Conservation (phyloP, 2,888 invertebrate species). For the Lacanobia wlatinum region DNA sequence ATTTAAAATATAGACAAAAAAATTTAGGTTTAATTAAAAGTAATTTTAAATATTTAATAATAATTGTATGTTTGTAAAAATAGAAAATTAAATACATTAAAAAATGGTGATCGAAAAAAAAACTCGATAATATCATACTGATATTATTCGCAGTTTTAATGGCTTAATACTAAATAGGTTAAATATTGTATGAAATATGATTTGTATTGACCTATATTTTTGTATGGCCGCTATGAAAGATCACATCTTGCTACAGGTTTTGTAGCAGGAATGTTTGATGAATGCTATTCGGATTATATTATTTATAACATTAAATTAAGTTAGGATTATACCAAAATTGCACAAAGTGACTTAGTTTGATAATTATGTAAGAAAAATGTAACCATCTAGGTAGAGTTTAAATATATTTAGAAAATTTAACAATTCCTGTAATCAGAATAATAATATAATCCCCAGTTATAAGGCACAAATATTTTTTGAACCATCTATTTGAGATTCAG, state of each 20-base stretch:
- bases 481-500: background rate
- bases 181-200: background rate
- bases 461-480: background rate
- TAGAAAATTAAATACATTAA: background rate
- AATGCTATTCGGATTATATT: background rate
- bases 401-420: background rate
- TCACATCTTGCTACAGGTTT: conserved; percentile 78
- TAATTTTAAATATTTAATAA: background rate
- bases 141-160: conserved; percentile 76
- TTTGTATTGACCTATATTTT: background rate
- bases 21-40: background rate
- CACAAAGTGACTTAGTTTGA: conserved; percentile 79
- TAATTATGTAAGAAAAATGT: background rate
- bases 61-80: background rate
- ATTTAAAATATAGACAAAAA: background rate
- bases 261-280: conserved; percentile 80
- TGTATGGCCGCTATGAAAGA: conserved; percentile 46
- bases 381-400: background rate
- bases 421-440: conserved; percentile 26
- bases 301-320: background rate
- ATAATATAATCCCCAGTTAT: background rate
- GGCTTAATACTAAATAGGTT: conserved; percentile 35
- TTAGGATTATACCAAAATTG: conserved; percentile 72
- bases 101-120: conserved; percentile 31
- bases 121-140: conserved; percentile 76